Base-by-base conservation (phyloP, 2,888 invertebrate species). In the Ornithoptera alexandrae region DNA sequence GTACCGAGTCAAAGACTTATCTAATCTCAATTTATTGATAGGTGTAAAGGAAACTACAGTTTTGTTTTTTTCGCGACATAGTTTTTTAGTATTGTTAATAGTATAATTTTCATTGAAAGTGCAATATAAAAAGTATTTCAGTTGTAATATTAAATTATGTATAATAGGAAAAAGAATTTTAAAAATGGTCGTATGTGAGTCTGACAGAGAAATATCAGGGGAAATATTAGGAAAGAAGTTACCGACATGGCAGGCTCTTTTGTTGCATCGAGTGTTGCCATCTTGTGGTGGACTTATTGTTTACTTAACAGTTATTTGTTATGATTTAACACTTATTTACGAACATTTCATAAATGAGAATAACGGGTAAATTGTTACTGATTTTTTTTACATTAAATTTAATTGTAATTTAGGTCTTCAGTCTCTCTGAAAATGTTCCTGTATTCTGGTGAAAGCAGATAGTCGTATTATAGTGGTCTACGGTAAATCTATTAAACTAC, bases 221-320 rank as follows among this genome's bases (percentile, higher is more conserved):
- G 92, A 88, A 70, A 73, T 92, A 22, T 70, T 92, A 69, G 92
- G 92, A 57, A 84, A 84, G 84, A 88, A 86, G 76, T 74, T 92
- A 60, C 88, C 89, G 50, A 79, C 86, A 68, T 92, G 92, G 92
- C 88, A 92, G 71, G 86, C 92, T 1, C 74, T 93, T 65, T 74
- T 92, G 24, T 70, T 91, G 39, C 91, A 92, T 68, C 77, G 91
- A 60, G 91, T 90, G 71, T 74, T 92, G 71, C 92, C 92, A 57
- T 86, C 92, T 57, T 90, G 89, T 71, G 92, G 90, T 0, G 94
- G 94, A 17, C 93, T 95, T 60, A 73, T 94, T 1, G 83, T 96
- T 42, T 97, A 95, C 76, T 88, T 96, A 53, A 87, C 94, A 5
- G 92, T 96, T 66, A 94, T 96, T 57, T 94, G 95, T 22, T 94